Conservation (phyloP, 2,888 invertebrate genomes). For the Drosophila kambysellisi region DNA sequence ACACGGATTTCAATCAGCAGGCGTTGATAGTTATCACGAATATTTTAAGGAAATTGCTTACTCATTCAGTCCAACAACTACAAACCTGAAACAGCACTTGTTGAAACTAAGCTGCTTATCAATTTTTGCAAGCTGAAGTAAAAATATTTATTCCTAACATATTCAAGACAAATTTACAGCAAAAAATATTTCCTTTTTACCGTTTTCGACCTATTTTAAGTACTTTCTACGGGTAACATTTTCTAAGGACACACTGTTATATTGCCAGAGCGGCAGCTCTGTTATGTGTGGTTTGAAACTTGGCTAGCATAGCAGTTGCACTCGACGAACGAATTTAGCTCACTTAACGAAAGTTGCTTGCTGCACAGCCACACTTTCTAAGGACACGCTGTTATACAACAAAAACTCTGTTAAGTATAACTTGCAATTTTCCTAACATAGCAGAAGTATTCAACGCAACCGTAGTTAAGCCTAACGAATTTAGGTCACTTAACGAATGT, state of each 20-base stretch:
- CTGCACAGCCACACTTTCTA: neutral
- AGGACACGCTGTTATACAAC: neutral
- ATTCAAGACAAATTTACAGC: neutral
- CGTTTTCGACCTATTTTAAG: constrained; percentile 32
- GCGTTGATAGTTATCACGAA: neutral
- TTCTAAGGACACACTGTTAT: constrained; percentile 13
- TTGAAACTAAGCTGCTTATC: neutral
- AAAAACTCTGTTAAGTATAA: neutral
- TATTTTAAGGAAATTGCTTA: neutral
- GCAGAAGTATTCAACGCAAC: no score
- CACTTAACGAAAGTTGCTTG: constrained; percentile 14
- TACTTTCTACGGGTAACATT: neutral
- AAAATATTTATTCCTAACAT: constrained; percentile 2
- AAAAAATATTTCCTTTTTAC: neutral
- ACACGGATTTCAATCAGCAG: constrained; percentile 52
- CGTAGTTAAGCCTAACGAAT: neutral
- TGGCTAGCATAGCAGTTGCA: neutral
- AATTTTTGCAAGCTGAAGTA: neutral
- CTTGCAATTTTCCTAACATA: no score
- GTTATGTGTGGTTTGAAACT: constrained; percentile 11
- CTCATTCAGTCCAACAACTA: constrained; percentile 1
- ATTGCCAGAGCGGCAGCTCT: constrained; percentile 3
- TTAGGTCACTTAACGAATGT: constrained; percentile 10
- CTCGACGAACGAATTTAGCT: constrained; percentile 25
- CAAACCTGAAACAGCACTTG: neutral